Evolutionary conservation across 2,113 vertebrate species (phyloP), one percentile per base, ranked within the genome.

Genomic region (Leiothrix lutea): DNA sequence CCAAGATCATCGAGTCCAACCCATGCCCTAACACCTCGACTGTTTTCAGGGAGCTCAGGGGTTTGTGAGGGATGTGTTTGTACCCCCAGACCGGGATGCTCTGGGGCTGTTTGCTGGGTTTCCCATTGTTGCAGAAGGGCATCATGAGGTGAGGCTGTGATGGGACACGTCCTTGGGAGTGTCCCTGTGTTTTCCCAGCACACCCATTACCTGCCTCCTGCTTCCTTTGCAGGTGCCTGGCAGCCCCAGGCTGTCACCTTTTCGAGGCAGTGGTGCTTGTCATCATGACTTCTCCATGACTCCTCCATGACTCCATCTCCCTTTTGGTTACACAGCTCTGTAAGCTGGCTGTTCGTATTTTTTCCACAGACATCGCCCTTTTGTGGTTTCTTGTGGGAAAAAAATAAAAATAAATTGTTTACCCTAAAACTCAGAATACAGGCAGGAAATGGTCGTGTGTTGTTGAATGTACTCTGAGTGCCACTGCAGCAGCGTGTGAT

Each of bases 61-160:
- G 18, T 36, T 67, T 29, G 8, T 1, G 15, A n/a, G 36, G 47
- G 15, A 5, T 4, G 3, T 13, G 29, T 15, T 13, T 23, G 28
- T 12, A 10, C 1, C 22, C 11, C 9, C 0, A 0, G 53, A 6
- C 15, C 2, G 4, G 26, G 26, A 4, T 42, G 36, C 35, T 23
- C 15, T 29, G 33, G 33, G 36, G 60, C 42, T 45, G 31, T 29
- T 35, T 25, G 31, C 67, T 61, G 71, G 11, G 5, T 7, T 17
- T 36, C 9, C 29, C 4, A 1, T 2, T 3, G 23, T 24, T 54
- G 61, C 42, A 65, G 65, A 24, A 72, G 33, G 38, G 12, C 13
- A 5, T 35, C 0, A 0, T 42, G 65, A 77, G 18, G 35, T 3
- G 9, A 67, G 20, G 58, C 56, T 28, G 73, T 17, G 65, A 35